A percentile compares a stretch with the other conserved stretches of the same genome.
These are phyloP conservation scores for Quiscalus mexicanus DNA, from an alignment of 2,113 vertebrate species.

Conservation along the genomic window DNA sequence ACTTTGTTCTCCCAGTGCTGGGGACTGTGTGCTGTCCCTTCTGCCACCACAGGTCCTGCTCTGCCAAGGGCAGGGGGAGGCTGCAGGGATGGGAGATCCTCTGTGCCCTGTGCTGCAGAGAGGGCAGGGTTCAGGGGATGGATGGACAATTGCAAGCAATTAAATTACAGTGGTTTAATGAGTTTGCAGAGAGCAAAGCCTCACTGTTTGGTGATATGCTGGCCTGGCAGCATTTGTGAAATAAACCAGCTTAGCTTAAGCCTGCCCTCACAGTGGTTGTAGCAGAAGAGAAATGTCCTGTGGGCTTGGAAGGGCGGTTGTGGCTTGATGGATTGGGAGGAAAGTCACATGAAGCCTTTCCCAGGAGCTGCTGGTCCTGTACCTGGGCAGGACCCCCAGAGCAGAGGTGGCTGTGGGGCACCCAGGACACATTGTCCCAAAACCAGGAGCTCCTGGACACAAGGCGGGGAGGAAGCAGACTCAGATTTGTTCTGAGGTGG, in stretches of 20 bases:
- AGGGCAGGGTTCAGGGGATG: neutral
- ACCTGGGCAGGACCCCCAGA: neutral
- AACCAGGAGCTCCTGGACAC: rapidly evolving
- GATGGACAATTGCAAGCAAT: slow-evolving; percentile 21
- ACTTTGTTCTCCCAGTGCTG: neutral
- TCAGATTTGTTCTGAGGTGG: neutral
- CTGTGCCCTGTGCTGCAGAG: neutral
- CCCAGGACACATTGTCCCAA: neutral
- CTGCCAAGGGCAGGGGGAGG: neutral
- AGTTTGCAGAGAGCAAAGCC: slow-evolving; percentile 4
- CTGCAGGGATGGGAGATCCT: neutral
- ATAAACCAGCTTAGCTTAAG: neutral
- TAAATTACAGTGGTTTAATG: slow-evolving; percentile 28
- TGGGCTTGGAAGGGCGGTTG: neutral
- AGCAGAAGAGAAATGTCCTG: neutral
- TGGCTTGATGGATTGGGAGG: neutral
- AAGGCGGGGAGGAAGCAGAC: neutral
- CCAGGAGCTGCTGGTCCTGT: neutral
- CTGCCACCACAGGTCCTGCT: neutral
- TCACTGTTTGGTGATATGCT: neutral
- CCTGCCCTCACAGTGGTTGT: neutral
- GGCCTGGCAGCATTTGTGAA: neutral
- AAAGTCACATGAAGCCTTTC: neutral
- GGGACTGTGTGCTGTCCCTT: neutral
- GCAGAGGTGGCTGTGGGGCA: neutral